Evolutionary conservation across 2,888 invertebrate genomes (phyloP), one percentile per base, ranked within the genome.

Genomic region (Hypselothyrea guttata): DNA sequence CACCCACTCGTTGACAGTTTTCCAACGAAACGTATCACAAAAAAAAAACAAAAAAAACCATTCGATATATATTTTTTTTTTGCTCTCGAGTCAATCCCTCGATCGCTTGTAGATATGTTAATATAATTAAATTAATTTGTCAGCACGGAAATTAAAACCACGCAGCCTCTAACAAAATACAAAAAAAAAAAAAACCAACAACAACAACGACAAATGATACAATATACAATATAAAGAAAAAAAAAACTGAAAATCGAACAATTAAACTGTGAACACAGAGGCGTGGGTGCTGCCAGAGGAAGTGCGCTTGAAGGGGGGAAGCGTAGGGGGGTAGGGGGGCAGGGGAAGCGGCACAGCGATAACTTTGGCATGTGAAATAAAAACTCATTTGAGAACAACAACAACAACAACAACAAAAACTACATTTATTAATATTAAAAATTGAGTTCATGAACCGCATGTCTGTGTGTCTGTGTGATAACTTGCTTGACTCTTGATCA

Each of bases 81-180:
- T 5, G 5, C 22, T 22, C 22, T 22, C 75, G 59, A 71, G 75
- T 72, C 84, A 69, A 81, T 77, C 82, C 85, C 68, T 69, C 84
- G 73, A 85, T 71, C 71, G 71, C 48, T 56, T 42, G 59, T 45
- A 83, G 84, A 85, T 79, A 79, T 79, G 78, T 88, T 87, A 88
- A 87, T 87, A 87, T 88, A 87, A 88, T 87, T 82, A 86, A 84
- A 88, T 86, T 86, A 87, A 86, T 75, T 75, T 79, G 81, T 77
- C 75, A 83, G 83, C 82, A 77, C 85, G 83, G 83, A 82, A 79
- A 79, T 84, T 79, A 79, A 78, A 83, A 76, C 74, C 71, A 75
- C 56, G 57, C 67, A 72, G 58, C 52, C 46, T 46, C 65, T 13
- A 33, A 30, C 31, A n/a, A n/a, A n/a, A n/a, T n/a, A n/a, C n/a